These are phyloP conservation scores for Tenebrio molitor DNA, from an alignment of 1,140 invertebrate genomes.

Conservation along the genomic window DNA sequence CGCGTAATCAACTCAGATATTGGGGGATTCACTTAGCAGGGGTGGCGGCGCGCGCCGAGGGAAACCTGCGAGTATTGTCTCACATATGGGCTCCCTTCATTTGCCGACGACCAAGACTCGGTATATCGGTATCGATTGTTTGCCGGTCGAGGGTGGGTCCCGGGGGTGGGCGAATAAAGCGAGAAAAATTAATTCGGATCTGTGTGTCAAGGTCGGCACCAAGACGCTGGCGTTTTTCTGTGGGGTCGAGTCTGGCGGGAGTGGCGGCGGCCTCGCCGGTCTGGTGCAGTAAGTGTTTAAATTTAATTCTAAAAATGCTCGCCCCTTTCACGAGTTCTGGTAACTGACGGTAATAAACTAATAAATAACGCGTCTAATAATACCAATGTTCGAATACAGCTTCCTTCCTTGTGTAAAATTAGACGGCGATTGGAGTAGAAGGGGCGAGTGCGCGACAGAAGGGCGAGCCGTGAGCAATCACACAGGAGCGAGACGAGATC, in stretches of 20 bases:
- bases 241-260: too few relatives aligned
- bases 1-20: slow-evolving; percentile 55
- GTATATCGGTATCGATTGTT: slow-evolving; percentile 54
- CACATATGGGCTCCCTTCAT: slow-evolving; percentile 62
- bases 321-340: slow-evolving; percentile 49
- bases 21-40: slow-evolving; percentile 55
- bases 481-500: slow-evolving; percentile 34
- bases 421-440: slow-evolving; percentile 47
- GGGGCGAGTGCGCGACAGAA: slow-evolving; percentile 18
- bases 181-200: slow-evolving; percentile 19
- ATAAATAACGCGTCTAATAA: slow-evolving; percentile 57
- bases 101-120: slow-evolving; percentile 56
- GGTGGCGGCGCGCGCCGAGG: slow-evolving; percentile 40
- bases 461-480: slow-evolving; percentile 27
- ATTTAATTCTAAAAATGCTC: slow-evolving; percentile 52
- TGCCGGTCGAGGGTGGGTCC: background rate
- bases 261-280: background rate
- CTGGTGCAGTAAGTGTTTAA: slow-evolving; percentile 40
- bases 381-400: slow-evolving; percentile 56
- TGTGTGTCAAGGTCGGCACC: too few relatives aligned
- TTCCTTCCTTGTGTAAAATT: slow-evolving; percentile 58
- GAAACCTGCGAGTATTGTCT: slow-evolving; percentile 56
- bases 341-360: slow-evolving; percentile 56
- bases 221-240: too few relatives aligned
- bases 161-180: background rate